Conservation (phyloP, 2,113 vertebrate species). For the Urocynchramus pylzowi region DNA sequence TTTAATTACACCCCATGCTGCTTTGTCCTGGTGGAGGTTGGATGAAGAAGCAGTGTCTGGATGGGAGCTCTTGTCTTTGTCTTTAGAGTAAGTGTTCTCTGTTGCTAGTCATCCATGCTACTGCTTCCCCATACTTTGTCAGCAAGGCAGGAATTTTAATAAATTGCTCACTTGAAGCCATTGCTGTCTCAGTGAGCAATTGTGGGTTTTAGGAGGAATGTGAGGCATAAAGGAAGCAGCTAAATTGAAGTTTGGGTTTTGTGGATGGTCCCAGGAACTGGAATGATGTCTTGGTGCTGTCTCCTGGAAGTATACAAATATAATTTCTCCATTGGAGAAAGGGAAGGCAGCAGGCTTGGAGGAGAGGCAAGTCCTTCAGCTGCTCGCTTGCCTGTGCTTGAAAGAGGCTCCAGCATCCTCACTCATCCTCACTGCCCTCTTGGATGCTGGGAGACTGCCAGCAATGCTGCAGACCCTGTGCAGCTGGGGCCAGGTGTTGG, state of each 20-base stretch:
- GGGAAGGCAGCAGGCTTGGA: background rate
- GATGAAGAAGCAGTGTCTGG: background rate
- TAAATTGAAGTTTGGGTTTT: background rate
- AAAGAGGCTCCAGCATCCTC: background rate
- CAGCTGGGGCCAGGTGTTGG: rapidly evolving
- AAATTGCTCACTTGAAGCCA: background rate
- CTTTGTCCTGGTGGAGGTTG: background rate
- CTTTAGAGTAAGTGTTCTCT: background rate
- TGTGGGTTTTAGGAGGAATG: background rate
- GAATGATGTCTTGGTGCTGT: background rate
- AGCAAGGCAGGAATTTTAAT: background rate
- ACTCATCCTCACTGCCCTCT: background rate
- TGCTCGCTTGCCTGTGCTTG: rapidly evolving
- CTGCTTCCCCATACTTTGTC: background rate
- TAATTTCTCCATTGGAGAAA: background rate
- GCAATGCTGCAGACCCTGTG: rapidly evolving
- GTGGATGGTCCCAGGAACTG: background rate
- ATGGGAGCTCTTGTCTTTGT: background rate
- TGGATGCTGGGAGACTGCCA: background rate
- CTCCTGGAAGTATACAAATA: background rate
- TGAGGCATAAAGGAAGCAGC: background rate
- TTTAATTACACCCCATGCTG: background rate
- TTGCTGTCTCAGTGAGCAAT: background rate
- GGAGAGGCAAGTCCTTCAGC: background rate
- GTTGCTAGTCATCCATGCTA: background rate